A percentile compares a stretch with the other conserved stretches of the same genome.
Evolutionary conservation across 2,888 invertebrate genomes (phyloP).

Genomic region (Nezara viridula): DNA sequence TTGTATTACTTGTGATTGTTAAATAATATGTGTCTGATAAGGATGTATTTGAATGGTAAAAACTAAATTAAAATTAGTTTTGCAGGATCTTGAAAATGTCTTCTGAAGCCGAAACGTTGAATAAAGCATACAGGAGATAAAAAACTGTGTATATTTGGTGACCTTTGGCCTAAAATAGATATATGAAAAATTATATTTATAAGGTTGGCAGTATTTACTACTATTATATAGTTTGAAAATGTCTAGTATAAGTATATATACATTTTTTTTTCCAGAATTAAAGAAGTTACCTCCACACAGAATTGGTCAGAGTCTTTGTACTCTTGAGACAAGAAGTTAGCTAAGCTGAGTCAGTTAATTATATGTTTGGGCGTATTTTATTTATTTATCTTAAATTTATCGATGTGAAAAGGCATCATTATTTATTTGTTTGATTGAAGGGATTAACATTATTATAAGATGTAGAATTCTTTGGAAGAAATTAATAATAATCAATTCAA

Average conservation of each 20-base stretch:
- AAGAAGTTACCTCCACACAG: conserved; percentile 10
- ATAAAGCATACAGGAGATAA: no score
- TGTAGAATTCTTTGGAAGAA: background rate
- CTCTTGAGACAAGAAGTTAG: background rate
- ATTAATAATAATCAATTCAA: background rate
- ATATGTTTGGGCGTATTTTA: background rate
- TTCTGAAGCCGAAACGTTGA: no score
- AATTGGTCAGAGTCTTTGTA: conserved; percentile 32
- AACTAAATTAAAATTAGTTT: no score
- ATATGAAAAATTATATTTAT: no score
- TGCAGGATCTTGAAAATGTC: no score
- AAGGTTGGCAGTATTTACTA: no score
- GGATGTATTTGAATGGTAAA: no score
- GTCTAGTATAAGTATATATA: background rate
- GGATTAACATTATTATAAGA: background rate
- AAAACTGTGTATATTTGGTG: no score
- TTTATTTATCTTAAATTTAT: conserved; percentile 9
- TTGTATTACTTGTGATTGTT: no score
- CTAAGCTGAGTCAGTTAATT: conserved; percentile 31
- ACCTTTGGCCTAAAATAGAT: no score
- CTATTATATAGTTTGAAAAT: background rate
- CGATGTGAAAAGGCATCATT: background rate
- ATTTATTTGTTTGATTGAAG: background rate
- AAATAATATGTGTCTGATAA: no score
- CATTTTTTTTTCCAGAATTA: background rate